phyloP scores from a whole-genome alignment of 2,113 vertebrate genomes.

The Hypocryptadius cinnamomeus region DNA sequence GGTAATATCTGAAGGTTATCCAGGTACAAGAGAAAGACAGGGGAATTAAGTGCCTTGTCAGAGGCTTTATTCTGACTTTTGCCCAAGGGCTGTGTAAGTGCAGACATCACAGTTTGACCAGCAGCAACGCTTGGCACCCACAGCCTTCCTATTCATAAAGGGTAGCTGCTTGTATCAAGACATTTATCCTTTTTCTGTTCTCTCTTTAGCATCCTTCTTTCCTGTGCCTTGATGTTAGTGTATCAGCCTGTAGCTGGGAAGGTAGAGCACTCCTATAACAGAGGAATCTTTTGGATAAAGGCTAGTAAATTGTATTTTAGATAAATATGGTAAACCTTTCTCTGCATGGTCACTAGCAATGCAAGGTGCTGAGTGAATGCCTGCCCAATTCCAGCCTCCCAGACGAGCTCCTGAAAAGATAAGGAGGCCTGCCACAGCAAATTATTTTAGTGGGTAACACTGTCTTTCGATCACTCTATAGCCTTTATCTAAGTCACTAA shows the following conservation, averaged over 20 bases:
- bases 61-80: neutral
- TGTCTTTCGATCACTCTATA: neutral
- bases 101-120: neutral
- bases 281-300: neutral
- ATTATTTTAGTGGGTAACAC: neutral
- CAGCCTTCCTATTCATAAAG: neutral
- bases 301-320: neutral
- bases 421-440: neutral
- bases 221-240: neutral
- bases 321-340: neutral
- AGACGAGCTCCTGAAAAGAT: neutral
- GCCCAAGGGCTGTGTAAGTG: neutral
- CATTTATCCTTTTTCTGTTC: neutral
- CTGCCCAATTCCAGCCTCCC: neutral
- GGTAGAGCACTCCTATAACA: neutral
- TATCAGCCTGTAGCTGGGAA: neutral
- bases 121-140: fast-evolving
- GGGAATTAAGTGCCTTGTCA: neutral
- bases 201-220: neutral
- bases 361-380: neutral
- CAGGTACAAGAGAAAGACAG: neutral
- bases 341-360: neutral
- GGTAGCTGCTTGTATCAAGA: neutral
- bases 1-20: neutral
- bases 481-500: neutral